Evolutionary conservation across 2,888 invertebrate genomes (phyloP), one percentile per base, ranked within the genome.

Genomic region (Yponomeuta cagnagella): DNA sequence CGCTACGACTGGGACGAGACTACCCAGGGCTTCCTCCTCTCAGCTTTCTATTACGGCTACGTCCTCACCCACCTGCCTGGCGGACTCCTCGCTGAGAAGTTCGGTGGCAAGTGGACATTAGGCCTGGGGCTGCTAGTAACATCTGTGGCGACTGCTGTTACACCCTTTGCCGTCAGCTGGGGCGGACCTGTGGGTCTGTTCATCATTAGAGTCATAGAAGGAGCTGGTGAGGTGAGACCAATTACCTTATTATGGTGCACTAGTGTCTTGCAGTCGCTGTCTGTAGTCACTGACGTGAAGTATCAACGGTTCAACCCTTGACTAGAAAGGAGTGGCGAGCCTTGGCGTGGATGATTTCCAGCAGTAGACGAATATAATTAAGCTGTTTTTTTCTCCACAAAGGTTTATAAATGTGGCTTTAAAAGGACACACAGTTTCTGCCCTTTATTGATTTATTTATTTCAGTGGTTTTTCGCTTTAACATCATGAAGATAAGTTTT

Each of bases 31-130:
- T 84, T 96, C 63, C 94, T 97, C 6, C 87, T 97, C 0, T 95
- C 96, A 65, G 95, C 96, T 0, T 97, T 97, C 82, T 97, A 96
- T 85, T 97, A 96, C 89, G 97, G 97, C 0, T 97, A 97, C 82
- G 94, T 97, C 0, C 72, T 96, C 0, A 96, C 97, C 0, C 97
- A 97, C 79, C 83, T 97, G 48, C 97, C 97, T 0, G 97, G 97
- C 67, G 97, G 97, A 71, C 90, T 96, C 70, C 80, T 97, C 63
- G 95, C 97, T 0, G 96, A 96, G 77, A 95, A 93, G 77, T 96
- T 96, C 77, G 97, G 97, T 15, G 97, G 97, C 0, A 97, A 97
- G 86, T 96, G 96, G 92, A 94, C 96, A 0, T 88, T 97, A 48
- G 96, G 96, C 0, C 77, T 96, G 31, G 97, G 97, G 15, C 93